Evolutionary conservation across 2,113 vertebrate genomes (phyloP), one percentile per base, ranked within the genome.

Genomic region (Gallinago paraguaiae): DNA sequence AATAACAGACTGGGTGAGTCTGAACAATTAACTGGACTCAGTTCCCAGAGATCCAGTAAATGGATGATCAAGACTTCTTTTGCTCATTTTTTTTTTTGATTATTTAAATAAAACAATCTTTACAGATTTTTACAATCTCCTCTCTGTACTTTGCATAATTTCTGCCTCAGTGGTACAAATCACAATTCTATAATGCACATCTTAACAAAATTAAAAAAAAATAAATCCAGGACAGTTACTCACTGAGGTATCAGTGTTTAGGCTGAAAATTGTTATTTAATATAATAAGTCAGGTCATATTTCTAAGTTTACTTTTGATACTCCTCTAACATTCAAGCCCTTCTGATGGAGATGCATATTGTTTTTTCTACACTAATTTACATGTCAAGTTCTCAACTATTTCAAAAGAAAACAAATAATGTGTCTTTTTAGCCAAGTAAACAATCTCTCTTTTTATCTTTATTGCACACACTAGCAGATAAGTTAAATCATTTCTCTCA

Each of bases 361-460:
- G 33, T 51, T 71, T 31, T 86, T 94, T 86, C 57, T 75, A 64
- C 53, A 53, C 28, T 83, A 81, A 90, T 96, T 96, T 84, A 87
- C 54, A 89, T 78, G 67, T 81, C 57, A 81, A 23, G 30, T 81
- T 92, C 59, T 80, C 51, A 80, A 63, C 63, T 75, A 25, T 67
- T 96, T 93, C 63, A 89, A 87, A 94, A 84, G 50, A 80, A 93
- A 97, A 88, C 41, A 96, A 97, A 94, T 86, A 92, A 86, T 4
- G 1, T 78, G 74, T 53, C 80, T 89, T 91, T 92, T 82, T 35
- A 85, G 59, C 70, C 3, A 3, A 94, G 67, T 67, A 95, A 96
- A 96, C 50, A 87, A 92, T 91, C 51, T 85, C 63, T 93, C 74
- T 75, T 94, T 96, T 95, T 94, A 94, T 96, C 92, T 95, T 95